Base-by-base conservation (phyloP, 2,797 vertebrate species). In the Tapera naevia region DNA sequence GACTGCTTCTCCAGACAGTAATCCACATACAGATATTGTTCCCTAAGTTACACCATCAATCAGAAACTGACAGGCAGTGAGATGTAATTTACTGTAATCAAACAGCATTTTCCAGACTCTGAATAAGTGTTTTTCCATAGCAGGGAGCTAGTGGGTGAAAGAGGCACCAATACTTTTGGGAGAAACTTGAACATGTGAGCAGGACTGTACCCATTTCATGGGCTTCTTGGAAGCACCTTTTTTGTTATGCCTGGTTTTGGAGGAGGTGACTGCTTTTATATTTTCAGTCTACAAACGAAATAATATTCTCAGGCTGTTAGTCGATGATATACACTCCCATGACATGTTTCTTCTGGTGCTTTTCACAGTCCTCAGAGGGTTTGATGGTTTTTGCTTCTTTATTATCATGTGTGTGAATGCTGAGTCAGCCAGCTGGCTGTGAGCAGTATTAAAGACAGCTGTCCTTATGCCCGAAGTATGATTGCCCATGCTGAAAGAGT, bases 21-120 rank as follows among this genome's bases (percentile, higher is more conserved):
- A 93, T 96, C 94, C 92, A 91, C 67, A 95, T 60, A 95, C 93
- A 94, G 96, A 97, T 97, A 97, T 97, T 97, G 96, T 97, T 97
- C 96, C 94, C 94, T 97, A 95, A 97, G 94, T 97, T 96, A 88
- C 56, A 81, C 95, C 97, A 97, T 97, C 96, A 96, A 96, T 97
- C 96, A 97, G 92, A 92, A 94, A 65, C 82, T 2, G 96, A 96
- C 96, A 97, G 95, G 96, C 94, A 93, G 96, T 92, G 93, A 96
- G 95, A 89, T 97, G 96, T 97, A 97, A 97, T 97, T 97, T 97
- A 93, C 96, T 93, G 95, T 94, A 88, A 94, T 96, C 94, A 95
- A 96, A 95, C 80, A 80, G 57, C 79, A 37, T 96, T 97, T 97
- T 96, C 80, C 74, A 95, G 93, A 91, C 93, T 94, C 91, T 97